These are phyloP conservation scores for Hirtodrosophila alboralis DNA, from an alignment of 2,888 invertebrate species.

Conservation along the genomic window DNA sequence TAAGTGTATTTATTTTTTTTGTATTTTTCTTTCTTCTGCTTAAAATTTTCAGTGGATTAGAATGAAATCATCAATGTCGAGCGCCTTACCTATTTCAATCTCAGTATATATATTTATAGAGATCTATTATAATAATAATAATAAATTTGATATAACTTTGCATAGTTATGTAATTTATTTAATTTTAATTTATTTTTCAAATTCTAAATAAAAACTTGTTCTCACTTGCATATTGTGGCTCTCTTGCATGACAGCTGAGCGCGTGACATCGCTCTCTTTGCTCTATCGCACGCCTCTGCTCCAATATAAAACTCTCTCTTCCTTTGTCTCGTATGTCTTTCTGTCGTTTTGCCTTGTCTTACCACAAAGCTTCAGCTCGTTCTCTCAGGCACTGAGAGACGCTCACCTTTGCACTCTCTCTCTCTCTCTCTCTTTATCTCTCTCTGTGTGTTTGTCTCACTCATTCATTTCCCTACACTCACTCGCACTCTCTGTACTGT, in stretches of 20 bases:
- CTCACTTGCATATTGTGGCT: not conserved
- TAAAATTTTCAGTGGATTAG: slow-evolving; percentile 36
- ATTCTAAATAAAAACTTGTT: not conserved
- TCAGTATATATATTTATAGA: slow-evolving; percentile 10
- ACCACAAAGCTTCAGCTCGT: slow-evolving; percentile 20
- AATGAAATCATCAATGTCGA: slow-evolving; percentile 11
- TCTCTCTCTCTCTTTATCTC: too few species aligned
- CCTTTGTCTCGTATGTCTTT: slow-evolving; percentile 10
- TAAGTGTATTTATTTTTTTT: too few species aligned
- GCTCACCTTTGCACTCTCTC: slow-evolving; percentile 4
- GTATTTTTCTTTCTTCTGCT: not conserved
- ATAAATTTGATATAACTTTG: not conserved
- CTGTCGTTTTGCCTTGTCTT: slow-evolving; percentile 17
- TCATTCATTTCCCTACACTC: not conserved
- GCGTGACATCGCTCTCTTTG: not conserved
- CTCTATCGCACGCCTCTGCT: slow-evolving; percentile 16
- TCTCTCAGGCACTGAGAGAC: slow-evolving; percentile 15
- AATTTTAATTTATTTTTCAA: too few species aligned
- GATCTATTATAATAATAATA: not conserved
- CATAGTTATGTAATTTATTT: slow-evolving; percentile 4
- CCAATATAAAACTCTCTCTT: slow-evolving; percentile 6
- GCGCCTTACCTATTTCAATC: slow-evolving; percentile 3
- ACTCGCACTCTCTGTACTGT: slow-evolving; percentile 4
- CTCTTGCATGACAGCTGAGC: not conserved
- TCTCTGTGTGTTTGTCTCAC: too few species aligned